A percentile compares a stretch with the other conserved stretches of the same genome.
These are phyloP conservation scores for Anarsia innoxiella DNA, from an alignment of 2,888 invertebrate species.

Conservation along the genomic window DNA sequence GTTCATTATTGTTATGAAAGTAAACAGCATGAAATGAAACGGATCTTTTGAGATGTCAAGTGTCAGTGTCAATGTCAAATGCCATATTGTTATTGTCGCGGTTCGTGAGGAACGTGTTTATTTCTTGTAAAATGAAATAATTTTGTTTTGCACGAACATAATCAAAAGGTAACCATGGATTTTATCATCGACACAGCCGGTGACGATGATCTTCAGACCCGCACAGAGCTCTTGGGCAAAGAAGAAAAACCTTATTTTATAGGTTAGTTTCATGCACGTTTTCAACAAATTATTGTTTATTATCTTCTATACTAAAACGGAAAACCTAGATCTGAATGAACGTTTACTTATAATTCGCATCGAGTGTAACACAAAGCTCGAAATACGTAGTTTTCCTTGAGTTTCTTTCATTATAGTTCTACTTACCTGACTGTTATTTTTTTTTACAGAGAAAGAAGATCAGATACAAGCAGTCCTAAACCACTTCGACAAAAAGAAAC, in stretches of 20 bases:
- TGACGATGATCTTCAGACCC: slow-evolving; percentile 53
- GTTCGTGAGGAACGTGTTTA: background rate
- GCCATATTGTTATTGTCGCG: too few relatives aligned
- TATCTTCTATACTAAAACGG: too few relatives aligned
- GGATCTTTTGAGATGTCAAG: too few relatives aligned
- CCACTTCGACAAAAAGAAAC: slow-evolving; percentile 50
- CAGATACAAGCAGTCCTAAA: slow-evolving; percentile 40
- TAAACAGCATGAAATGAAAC: too few relatives aligned
- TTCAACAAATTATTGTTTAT: too few relatives aligned
- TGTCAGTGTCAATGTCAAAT: too few relatives aligned
- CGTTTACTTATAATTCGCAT: background rate
- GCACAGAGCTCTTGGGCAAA: slow-evolving; percentile 41
- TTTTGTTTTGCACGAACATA: background rate
- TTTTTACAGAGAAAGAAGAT: slow-evolving; percentile 49
- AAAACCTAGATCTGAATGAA: too few relatives aligned
- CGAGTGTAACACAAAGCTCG: too few relatives aligned
- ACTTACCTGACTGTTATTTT: too few relatives aligned
- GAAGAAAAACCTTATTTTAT: slow-evolving; percentile 47
- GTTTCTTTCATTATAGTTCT: too few relatives aligned
- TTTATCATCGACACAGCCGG: slow-evolving; percentile 76
- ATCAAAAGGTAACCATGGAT: slow-evolving; percentile 55
- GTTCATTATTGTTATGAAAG: too few relatives aligned
- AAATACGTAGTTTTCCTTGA: too few relatives aligned
- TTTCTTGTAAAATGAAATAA: background rate
- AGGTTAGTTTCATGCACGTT: slow-evolving; percentile 62